Percentiles rank a stretch among this genome's conserved stretches.
Conservation (phyloP, 2,113 vertebrate species). For the Anseranas semipalmata region DNA sequence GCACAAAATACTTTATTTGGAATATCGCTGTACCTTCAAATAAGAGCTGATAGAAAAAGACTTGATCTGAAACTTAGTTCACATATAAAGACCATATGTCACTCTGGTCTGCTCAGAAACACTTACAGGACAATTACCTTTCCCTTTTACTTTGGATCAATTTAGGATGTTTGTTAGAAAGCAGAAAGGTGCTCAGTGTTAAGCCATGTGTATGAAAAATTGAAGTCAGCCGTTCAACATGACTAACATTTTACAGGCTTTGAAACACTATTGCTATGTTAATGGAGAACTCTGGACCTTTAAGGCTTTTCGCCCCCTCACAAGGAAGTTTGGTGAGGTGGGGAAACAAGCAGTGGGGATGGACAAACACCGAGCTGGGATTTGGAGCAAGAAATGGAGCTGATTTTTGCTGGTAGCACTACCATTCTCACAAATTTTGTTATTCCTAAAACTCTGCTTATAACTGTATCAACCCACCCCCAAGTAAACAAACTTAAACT, state of each 20-base stretch:
- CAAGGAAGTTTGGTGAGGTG: not conserved
- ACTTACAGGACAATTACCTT: not conserved
- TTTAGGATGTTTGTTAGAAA: not conserved
- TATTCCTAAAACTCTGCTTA: not conserved
- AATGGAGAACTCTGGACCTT: not conserved
- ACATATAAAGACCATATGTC: not conserved
- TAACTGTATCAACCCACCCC: not conserved
- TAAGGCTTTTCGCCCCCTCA: rapidly evolving
- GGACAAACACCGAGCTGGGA: not conserved
- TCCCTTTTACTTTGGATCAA: not conserved
- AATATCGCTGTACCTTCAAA: not conserved
- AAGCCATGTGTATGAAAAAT: not conserved
- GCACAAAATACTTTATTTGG: not conserved
- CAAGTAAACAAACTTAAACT: not conserved
- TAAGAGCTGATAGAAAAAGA: not conserved
- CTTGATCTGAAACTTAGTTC: not conserved
- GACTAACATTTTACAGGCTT: not conserved
- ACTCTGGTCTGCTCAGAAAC: not conserved
- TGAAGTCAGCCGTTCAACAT: not conserved
- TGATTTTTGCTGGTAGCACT: not conserved
- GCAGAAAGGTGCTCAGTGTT: not conserved
- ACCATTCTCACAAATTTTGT: not conserved
- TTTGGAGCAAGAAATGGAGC: not conserved
- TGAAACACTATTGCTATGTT: not conserved
- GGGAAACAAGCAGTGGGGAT: not conserved